Conservation (phyloP, 2,797 vertebrate genomes). For the Pachyuromys duprasi region DNA sequence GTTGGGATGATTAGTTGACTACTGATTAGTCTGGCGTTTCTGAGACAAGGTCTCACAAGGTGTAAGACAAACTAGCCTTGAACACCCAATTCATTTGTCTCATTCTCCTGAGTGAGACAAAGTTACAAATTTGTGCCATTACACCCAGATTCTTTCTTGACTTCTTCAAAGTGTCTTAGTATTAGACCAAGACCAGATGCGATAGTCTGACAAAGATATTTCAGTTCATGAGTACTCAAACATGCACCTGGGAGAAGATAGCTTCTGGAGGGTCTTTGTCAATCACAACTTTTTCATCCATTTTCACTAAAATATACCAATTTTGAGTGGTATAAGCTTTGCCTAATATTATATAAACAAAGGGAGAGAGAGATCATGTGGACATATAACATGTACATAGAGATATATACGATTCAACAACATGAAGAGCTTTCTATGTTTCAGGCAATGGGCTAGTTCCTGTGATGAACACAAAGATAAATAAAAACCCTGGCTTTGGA, state of each 20-base stretch:
- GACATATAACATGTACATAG: neutral
- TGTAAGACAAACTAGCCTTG: neutral
- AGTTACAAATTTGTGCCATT: neutral
- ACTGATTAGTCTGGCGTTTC: neutral
- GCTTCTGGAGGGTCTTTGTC: neutral
- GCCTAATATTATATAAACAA: conserved; percentile 21
- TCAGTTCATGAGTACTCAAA: neutral
- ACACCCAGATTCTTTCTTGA: neutral
- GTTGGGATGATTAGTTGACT: neutral
- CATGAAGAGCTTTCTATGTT: neutral
- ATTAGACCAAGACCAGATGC: neutral
- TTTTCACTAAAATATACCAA: neutral
- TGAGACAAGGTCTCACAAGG: neutral
- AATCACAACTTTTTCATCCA: neutral
- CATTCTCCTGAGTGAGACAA: neutral
- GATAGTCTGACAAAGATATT: neutral
- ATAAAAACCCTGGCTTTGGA: neutral
- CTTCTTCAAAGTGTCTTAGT: neutral
- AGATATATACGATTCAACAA: neutral
- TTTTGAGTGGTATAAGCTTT: conserved; percentile 2
- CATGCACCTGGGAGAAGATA: neutral
- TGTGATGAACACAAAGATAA: neutral
- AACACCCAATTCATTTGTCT: neutral
- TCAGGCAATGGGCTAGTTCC: neutral
- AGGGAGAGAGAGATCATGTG: neutral